Evolutionary conservation across 2,113 vertebrate species (phyloP), one percentile per base, ranked within the genome.

Genomic region (Cavia porcellus): DNA sequence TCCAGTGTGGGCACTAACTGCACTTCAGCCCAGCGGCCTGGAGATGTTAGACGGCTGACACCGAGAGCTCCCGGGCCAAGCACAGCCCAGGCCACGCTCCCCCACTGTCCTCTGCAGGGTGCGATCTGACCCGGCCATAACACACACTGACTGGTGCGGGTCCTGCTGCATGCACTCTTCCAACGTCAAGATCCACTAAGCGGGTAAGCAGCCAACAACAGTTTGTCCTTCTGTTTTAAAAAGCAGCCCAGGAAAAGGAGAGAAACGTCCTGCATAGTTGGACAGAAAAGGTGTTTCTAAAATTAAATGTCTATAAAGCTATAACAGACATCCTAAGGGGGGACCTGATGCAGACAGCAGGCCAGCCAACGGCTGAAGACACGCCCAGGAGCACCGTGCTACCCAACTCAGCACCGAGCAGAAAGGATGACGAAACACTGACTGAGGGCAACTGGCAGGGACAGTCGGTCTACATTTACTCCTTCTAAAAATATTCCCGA

Each of bases 11-110:
- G 20, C 68, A 72, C 68, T 38, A 22, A 19, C 7, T 72, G 68
- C 74, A 64, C 79, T 89, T 87, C 83, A 81, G 86, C 84, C 83
- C 95, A 87, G 72, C 32, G 84, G 30, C 42, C 82, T 52, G 30
- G 10, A 30, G 35, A 13, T 61, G 55, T 59, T 52, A 50, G 52
- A 2, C 66, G 22, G 62, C n/a, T 24, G 12, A 83, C 74, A 50
- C 7, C 30, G 61, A 9, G 70, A 57, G 81, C 45, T 81, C 90
- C 30, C 22, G 5, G 30, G 72, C 10, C n/a, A 57, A 81, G 52
- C 91, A 84, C 32, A 50, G 77, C 7, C 57, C 38, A 12, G 25
- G 52, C 52, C 19, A 22, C 0, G 1, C n/a, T 70, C 15, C 47
- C 25, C 84, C 66, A 2, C 32, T 79, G 59, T 13, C 55, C 47